Evolutionary conservation across 2,797 vertebrate genomes (phyloP), one percentile per base, ranked within the genome.

Genomic region (Poeciliopsis paucimaculata): DNA sequence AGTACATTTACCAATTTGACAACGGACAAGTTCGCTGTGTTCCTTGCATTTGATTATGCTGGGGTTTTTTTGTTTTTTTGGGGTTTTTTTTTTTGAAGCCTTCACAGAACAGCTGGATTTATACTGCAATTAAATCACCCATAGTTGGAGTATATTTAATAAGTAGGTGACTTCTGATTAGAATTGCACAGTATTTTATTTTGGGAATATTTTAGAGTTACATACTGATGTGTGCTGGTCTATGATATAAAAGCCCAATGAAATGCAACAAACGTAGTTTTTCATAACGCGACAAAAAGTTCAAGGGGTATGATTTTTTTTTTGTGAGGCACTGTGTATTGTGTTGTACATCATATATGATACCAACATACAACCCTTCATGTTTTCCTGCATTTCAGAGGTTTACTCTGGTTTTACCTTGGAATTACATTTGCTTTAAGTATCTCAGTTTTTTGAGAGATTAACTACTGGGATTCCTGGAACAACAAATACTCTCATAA

Each of bases 401-500:
- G 75, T 86, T 81, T 73, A 71, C 47, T 68, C 45, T 80, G 77
- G 45, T 45, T 57, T 41, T 70, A 26, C 72, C 77, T 87, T 75
- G 77, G 16, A 79, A 88, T 79, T 75, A 75, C 68, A 55, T 75
- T 28, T 26, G 77, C 75, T 77, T 26, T 75, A 86, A 80, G 85
- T 82, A 70, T 73, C 86, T 84, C 75, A 62, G 20, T n/a, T 76
- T 28, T 81, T 80, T 76, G 41, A 82, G 82, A 72, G 77, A 77
- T 78, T 70, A 82, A 71, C 10, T 43, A 13, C 26, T 16, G 31
- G 41, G 75, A 39, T 81, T 83, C 66, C 76, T 47, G 73, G 76
- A 77, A 71, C 47, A 74, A 34, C 72, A n/a, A 75, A 74, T n/a
- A n/a, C 66, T 13, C 72, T 82, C n/a, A 20, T 34, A 64, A 47